phyloP scores from a whole-genome alignment of 2,888 invertebrate species.

The Hydrotaea diabolus region DNA sequence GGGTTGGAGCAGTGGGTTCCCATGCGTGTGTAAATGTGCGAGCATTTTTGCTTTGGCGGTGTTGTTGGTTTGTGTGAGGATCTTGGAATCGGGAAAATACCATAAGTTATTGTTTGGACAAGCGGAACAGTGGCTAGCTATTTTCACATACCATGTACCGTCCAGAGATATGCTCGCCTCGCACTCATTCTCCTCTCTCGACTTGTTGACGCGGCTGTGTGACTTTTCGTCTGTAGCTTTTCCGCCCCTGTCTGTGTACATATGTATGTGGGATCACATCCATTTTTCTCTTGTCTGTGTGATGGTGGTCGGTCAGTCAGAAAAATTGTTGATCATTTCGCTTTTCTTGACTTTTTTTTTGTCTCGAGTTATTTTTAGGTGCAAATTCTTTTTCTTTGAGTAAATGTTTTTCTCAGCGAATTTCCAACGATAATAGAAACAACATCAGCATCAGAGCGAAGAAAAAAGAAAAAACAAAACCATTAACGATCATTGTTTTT shows the following conservation, averaged over 20 bases:
- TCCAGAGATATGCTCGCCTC: too few relatives aligned
- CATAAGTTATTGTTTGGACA: background rate
- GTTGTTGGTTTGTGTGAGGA: background rate
- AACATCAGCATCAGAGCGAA: background rate
- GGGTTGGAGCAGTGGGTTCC: background rate
- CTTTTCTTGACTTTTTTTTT: conserved; percentile 12
- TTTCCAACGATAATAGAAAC: background rate
- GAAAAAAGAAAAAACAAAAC: conserved; percentile 31
- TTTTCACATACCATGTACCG: background rate
- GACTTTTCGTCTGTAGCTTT: background rate
- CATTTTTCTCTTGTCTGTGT: background rate
- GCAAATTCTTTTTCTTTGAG: conserved; percentile 46
- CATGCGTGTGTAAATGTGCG: background rate
- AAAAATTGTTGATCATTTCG: conserved; percentile 28
- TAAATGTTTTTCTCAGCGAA: conserved; percentile 41
- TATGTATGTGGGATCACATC: too few relatives aligned
- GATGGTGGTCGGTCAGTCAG: conserved; percentile 13
- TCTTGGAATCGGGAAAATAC: background rate
- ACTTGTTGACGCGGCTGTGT: background rate
- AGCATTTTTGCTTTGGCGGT: background rate
- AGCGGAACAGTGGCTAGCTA: background rate
- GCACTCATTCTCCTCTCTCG: background rate
- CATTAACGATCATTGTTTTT: conserved; percentile 35
- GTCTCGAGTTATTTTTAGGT: conserved; percentile 44
- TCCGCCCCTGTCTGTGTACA: background rate